Base-by-base conservation (phyloP, 2,797 vertebrate genomes). In the Sebastes taczanowskii region DNA sequence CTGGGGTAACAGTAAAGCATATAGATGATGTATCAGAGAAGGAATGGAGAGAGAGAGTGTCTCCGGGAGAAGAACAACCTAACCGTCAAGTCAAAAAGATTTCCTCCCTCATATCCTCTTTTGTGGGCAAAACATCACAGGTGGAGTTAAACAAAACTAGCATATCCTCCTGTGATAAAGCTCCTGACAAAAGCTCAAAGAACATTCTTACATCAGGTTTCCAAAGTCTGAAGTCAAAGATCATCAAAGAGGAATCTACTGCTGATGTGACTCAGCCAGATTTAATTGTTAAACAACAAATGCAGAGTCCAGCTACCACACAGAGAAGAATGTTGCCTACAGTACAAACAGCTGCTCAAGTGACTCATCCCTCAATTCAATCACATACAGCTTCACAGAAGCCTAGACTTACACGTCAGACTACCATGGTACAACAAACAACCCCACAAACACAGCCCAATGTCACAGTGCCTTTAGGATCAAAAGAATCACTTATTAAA, bases 31-130 rank as follows among this genome's bases (percentile, higher is more conserved):
- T 95, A 86, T 95, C 94, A 73, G 92, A 95, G 64, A 93, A 95
- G 55, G 96, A 96, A 90, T 96, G 96, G 96, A 91, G 92, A 59
- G 92, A 90, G 65, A 93, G 92, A 87, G 95, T 96, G 11, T 82
- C 85, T 58, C 88, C 92, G 67, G 95, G 82, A 81, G 87, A 94
- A 79, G 94, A 95, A 90, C 94, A 95, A 35, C 96, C 95, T 71
- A 96, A 94, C 83, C 92, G 92, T 49, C 90, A 95, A 38, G 79
- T 93, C 63, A 97, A 95, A 76, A 97, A 96, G 83, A 93, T 97
- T 42, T 94, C 96, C 49, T 97, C 97, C 8, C 85, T 97, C 16
- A 94, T 98, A 90, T 97, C 97, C 34, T 94, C 96, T 81, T 95
- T 97, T 92, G 94, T 97, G 78, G 92, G 89, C 23, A 97, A 96